Percentiles rank a stretch among this genome's conserved stretches.
phyloP scores from a whole-genome alignment of 2,888 invertebrate species.

The Meiosimyza decipiens region DNA sequence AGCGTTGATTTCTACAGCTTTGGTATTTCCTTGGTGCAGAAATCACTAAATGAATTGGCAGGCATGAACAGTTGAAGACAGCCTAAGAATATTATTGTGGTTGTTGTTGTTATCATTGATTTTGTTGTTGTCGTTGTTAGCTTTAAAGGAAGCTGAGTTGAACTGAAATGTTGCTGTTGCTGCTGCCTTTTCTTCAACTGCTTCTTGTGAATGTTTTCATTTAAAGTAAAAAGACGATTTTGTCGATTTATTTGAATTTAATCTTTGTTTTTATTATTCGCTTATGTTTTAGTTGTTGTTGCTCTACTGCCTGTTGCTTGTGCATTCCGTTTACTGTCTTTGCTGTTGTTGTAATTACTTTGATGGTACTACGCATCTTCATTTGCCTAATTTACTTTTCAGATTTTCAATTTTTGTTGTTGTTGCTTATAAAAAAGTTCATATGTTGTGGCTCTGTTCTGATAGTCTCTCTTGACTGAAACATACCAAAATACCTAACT shows the following conservation, averaged over 20 bases:
- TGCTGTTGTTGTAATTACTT: conserved; percentile 11
- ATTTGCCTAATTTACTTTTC: conserved; percentile 33
- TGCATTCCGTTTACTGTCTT: conserved; percentile 29
- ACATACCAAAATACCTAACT: too few species aligned
- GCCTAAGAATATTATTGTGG: too few species aligned
- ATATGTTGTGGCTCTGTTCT: not conserved
- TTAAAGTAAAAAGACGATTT: conserved; percentile 51
- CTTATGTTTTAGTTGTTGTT: conserved; percentile 40
- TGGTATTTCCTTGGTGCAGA: too few species aligned
- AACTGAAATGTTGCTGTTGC: conserved; percentile 1
- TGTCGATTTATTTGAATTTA: conserved; percentile 66
- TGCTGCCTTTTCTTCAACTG: conserved; percentile 23
- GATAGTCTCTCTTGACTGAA: not conserved
- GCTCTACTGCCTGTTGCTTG: conserved; percentile 33
- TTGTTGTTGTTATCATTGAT: too few species aligned
- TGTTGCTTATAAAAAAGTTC: not conserved
- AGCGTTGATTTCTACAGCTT: too few species aligned
- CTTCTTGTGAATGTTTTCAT: conserved; percentile 60
- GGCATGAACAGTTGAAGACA: too few species aligned
- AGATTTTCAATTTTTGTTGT: not conserved
- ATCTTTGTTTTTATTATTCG: conserved; percentile 55
- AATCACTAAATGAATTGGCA: too few species aligned
- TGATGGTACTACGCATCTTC: conserved; percentile 33
- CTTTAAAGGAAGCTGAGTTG: conserved; percentile 1
- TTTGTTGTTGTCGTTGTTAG: not conserved